Evolutionary conservation across 2,888 invertebrate species (phyloP), one percentile per base, ranked within the genome.

Genomic region (Trypoxylon attenuatum): DNA sequence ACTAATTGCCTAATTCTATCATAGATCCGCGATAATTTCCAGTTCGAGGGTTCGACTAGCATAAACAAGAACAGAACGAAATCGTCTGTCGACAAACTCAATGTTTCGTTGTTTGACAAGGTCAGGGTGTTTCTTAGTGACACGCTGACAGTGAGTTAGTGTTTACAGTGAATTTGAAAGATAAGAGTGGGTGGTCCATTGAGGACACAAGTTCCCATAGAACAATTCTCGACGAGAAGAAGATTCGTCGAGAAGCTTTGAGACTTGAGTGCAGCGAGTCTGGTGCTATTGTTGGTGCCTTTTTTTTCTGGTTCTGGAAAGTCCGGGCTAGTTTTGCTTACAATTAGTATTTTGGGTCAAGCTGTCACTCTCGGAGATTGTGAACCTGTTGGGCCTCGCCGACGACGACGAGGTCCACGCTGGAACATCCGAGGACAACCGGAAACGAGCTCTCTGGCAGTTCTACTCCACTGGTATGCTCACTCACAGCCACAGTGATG

Each of bases 401-500:
- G 80, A 80, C 73, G 80, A 81, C 73, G 80, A 83, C 76, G 79
- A 81, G 72, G 75, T 78, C 55, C 73, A 76, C 25, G 71, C 75
- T 52, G 80, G 77, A 61, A 78, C 78, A 50, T 79, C 82, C 39
- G 77, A 73, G 60, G 80, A 83, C 60, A 77, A 70, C 73, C 76
- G 78, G 63, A 80, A 79, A 58, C 73, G 77, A 51, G 76, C 78
- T 54, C 69, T 82, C 69, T 83, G 85, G 84, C 81, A 82, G 55
- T 83, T 81, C 58, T 79, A 83, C 43, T 80, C 83, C 27, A 71
- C 81, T 62, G 84, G 84, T 86, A 94, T 94, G 92, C 90, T 94
- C 86, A 94, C 94, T 76, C 94, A 94, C 89, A 94, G 94, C 87
- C 93, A 93, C 88, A 94, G 94, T 87, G 94, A 94, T 87, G 93